Evolutionary conservation across 1,140 invertebrate genomes (phyloP).

Genomic region (Cherax destructor): DNA sequence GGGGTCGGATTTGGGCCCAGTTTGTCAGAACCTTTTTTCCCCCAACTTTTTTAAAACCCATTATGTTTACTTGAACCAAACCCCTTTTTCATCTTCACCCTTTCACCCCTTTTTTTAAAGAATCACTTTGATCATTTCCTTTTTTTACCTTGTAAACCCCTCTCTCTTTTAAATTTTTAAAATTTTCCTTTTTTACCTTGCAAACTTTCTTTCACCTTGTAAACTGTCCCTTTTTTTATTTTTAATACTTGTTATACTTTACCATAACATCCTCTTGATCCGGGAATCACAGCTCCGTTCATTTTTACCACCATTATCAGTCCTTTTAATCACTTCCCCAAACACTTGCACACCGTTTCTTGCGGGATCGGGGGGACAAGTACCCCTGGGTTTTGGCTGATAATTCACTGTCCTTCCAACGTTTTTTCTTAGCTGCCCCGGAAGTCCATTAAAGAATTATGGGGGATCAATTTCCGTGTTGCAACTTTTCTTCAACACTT

Average conservation of each 20-base stretch:
- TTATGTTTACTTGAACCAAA: constrained; percentile 94
- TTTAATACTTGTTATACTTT: constrained; percentile 49
- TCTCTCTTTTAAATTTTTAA: constrained; percentile 71
- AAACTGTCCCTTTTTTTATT: constrained; percentile 67
- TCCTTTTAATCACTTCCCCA: constrained; percentile 75
- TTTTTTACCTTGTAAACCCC: constrained; percentile 72
- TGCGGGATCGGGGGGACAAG: constrained; percentile 73
- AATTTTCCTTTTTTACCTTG: constrained; percentile 74
- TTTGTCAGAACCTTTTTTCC: constrained; percentile 79
- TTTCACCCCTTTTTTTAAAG: constrained; percentile 77
- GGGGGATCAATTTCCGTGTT: constrained; percentile 73
- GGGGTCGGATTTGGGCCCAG: constrained; percentile 64
- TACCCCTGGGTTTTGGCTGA: constrained; percentile 33
- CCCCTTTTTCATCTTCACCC: constrained; percentile 89
- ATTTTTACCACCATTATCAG: constrained; percentile 73
- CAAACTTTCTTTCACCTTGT: constrained; percentile 46
- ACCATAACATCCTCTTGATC: constrained; percentile 62
- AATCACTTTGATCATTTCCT: constrained; percentile 75
- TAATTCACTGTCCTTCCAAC: constrained; percentile 75
- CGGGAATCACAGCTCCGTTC: constrained; percentile 36
- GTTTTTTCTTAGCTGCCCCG: constrained; percentile 89
- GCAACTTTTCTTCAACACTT: constrained; percentile 78
- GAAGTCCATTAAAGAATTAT: constrained; percentile 80
- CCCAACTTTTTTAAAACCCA: constrained; percentile 93
- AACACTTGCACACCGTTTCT: constrained; percentile 74